Base-by-base conservation (phyloP, 2,888 invertebrate genomes). In the Terebella lapidaria region DNA sequence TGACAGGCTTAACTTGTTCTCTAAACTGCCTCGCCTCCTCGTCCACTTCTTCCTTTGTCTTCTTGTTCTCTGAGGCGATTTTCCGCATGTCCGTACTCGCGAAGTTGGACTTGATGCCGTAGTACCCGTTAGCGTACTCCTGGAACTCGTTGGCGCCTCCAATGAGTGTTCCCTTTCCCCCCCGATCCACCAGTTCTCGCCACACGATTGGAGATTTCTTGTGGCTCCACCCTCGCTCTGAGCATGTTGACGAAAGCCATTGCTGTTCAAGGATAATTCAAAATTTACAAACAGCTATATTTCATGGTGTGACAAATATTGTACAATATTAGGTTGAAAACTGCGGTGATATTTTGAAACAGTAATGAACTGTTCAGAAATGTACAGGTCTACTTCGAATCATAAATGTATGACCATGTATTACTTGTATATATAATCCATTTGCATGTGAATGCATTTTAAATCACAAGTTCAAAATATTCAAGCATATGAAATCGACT, bases 81-180 rank as follows among this genome's bases (percentile, higher is more conserved):
- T 72, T 71, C 3, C 42, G 57, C 75, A 77, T 75, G 64, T 78
- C 74, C 28, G 69, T 60, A 57, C 76, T 77, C 28, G 62, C 64
- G 52, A 78, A 64, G 3, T 66, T 59, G 4, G 78, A 77, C 57
- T 73, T 70, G 2, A 77, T 60, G n/a, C 73, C 75, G 64, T 81
- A 81, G 64, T 81, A 81, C 1, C 72, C 74, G 30, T 71, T 45
- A 3, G 62, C 70, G 56, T 74, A 74, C 60, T 81, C 80, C 66
- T 80, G 65, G 54, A 81, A 80, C 45, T 81, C 80, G 66, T 79
- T 81, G 3, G 76, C 73, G n/a, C 76, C 79, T 29, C 80, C 80
- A 45, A 81, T 77, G 2, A 79, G 69, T 26, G 75, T 72, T 26
- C 80, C 80, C 65, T 80, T 81, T 4, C 81, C 80, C 24, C 81